A percentile compares a stretch with the other conserved stretches of the same genome.
phyloP scores from a whole-genome alignment of 2,797 vertebrate genomes.

The Cichlasoma orientale region DNA sequence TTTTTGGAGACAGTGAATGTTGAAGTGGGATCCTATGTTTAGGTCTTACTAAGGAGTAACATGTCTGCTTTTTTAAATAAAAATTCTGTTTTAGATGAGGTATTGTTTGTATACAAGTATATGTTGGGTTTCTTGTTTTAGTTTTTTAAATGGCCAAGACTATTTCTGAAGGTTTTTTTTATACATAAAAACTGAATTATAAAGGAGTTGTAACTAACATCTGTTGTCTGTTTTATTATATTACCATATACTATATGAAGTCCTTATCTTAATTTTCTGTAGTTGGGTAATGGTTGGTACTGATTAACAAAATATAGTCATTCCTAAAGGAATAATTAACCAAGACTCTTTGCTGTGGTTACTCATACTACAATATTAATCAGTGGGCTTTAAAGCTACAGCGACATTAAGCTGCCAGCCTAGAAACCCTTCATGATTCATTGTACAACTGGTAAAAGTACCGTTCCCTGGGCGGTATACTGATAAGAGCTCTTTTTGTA shows the following conservation, averaged over 20 bases:
- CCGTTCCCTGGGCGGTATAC: background rate
- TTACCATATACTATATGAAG: background rate
- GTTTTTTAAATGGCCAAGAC: background rate
- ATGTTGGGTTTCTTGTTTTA: background rate
- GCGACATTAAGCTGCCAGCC: background rate
- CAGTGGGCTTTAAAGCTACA: background rate
- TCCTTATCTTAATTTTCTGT: background rate
- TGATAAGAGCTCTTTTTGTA: constrained; percentile 22
- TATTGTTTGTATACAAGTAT: constrained; percentile 5
- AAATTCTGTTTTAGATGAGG: constrained; percentile 20
- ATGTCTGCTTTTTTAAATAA: constrained; percentile 29
- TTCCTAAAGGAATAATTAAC: constrained; percentile 26
- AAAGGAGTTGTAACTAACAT: background rate
- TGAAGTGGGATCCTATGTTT: constrained; percentile 2
- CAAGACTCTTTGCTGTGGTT: background rate
- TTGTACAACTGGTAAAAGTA: background rate
- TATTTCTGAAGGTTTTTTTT: background rate
- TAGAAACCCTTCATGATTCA: background rate
- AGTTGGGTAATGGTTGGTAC: background rate
- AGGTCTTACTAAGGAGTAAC: constrained; percentile 4
- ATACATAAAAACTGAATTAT: background rate
- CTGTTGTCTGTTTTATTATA: background rate
- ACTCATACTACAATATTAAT: background rate
- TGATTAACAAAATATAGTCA: constrained; percentile 6
- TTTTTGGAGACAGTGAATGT: constrained; percentile 30